Conservation (phyloP, 2,113 vertebrate species). For the Thunnus maccoyii region DNA sequence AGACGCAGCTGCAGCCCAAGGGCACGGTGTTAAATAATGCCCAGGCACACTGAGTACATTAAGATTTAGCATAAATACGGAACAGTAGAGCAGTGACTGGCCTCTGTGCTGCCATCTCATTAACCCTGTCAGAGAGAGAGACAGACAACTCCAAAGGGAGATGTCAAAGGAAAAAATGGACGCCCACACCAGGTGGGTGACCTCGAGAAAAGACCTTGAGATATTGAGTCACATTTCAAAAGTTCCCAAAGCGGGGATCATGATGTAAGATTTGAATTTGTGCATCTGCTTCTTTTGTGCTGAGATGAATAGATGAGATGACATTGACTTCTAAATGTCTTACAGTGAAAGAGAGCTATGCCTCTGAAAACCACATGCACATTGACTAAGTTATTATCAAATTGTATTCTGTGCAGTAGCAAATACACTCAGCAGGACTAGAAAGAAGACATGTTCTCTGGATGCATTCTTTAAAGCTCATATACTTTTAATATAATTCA, state of each 20-base stretch:
- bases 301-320: conserved; percentile 13
- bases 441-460: neutral
- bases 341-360: neutral
- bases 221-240: conserved; percentile 20
- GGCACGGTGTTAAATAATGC: conserved; percentile 71
- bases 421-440: neutral
- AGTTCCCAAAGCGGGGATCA: neutral
- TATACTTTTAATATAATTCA: neutral
- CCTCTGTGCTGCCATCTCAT: conserved; percentile 67
- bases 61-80: conserved; percentile 77
- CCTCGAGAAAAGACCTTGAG: conserved; percentile 4
- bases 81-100: conserved; percentile 34
- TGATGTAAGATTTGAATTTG: conserved; percentile 3
- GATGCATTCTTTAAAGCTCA: neutral
- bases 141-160: conserved; percentile 50
- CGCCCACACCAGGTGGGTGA: neutral
- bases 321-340: conserved; percentile 43
- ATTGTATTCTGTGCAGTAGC: neutral
- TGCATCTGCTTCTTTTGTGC: conserved; percentile 27
- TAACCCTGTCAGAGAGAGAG: conserved; percentile 71
- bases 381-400: neutral
- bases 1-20: conserved; percentile 65
- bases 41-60: conserved; percentile 65
- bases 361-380: neutral
- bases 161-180: conserved; percentile 40